Base-by-base conservation (phyloP, 2,888 invertebrate genomes). In the Tortrix viridana region DNA sequence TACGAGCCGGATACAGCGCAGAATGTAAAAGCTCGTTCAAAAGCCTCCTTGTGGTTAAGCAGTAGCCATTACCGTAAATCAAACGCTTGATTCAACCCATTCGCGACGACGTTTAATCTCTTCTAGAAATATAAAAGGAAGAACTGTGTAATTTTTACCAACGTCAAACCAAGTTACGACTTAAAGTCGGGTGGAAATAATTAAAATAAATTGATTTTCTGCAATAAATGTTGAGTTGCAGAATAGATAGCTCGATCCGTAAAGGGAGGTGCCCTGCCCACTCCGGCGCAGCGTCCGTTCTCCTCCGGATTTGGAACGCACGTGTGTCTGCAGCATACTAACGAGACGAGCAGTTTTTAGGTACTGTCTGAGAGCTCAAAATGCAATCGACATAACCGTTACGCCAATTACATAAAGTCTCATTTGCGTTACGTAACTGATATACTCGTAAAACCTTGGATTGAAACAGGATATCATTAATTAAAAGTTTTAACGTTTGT, bases 281-380 rank as follows among this genome's bases (percentile, higher is more conserved):
- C 38, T 52, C 48, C 23, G 49, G 44, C 49, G 49, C 49, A 47
- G 57, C 41, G 50, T 43, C 32, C 49, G 61, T 32, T 53, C 50
- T 44, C 48, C 50, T 65, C 82, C 81, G 76, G 83, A 81, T 82
- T 80, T 75, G 85, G 81, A 71, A 66, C 73, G 69, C 66, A 70
- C 63, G 73, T 71, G 74, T 74, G 70, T 70, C 60, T 67, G 67
- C 67, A 54, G 81, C 74, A 79, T 83, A 80, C 76, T 71, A 79
- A 85, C 72, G 71, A 72, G 47, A 48, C 52, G 26, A 63, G 43
- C 53, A 63, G 43, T 64, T 49, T 58, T 64, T 59, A 64, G 37
- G 43, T 32, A 55, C 61, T 38, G 49, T 20, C 14, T 19, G 32
- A 14, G 22, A 20, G 23, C n/a, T 47, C 32, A 41, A 43, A 53